Base-by-base conservation (phyloP, 2,797 vertebrate species). In the Eospalax fontanierii region DNA sequence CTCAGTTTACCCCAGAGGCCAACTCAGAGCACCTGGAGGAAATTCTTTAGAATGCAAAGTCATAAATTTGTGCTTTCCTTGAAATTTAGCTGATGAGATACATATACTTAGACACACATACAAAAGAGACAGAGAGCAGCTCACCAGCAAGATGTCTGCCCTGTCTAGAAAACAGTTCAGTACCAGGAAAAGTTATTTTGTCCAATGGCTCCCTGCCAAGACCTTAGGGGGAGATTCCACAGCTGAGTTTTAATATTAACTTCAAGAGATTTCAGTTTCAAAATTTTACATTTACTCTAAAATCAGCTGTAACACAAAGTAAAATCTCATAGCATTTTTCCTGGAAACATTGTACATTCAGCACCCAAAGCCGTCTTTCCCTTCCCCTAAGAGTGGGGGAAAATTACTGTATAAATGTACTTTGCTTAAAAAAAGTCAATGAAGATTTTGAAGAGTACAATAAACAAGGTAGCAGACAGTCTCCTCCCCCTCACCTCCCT, bases 1-100 rank as follows among this genome's bases (percentile, higher is more conserved):
- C 1, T 82, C 65, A 71, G n/a, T 21, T 93, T 68, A 46, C 79
- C 93, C 93, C 6, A 6, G 40, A 57, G 88, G 43, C 95, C 76
- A 18, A 7, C 94, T 93, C 38, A 0, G 68, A 97, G 92, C 93
- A 97, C 96, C 97, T 95, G 96, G 81, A 98, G 94, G 96, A 97
- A 97, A 97, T 87, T 94, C 93, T 96, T 63, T 38, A 57, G 93
- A 65, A 93, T 38, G 26, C 78, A 96, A 97, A 85, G 73, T 0
- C 5, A 97, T 83, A 97, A 93, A 90, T 94, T 76, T 63, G 28
- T 90, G 95, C 78, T 96, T 88, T 86, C 2, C 40, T 24, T 76
- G 54, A 79, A 91, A 92, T 65, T 8, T 16, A n/a, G 65, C 63
- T 96, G 35, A 81, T 95, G 70, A 38, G 59, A 87, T 43, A 35